Evolutionary conservation across 2,888 invertebrate species (phyloP), one percentile per base, ranked within the genome.

Genomic region (Drosophila cracens): DNA sequence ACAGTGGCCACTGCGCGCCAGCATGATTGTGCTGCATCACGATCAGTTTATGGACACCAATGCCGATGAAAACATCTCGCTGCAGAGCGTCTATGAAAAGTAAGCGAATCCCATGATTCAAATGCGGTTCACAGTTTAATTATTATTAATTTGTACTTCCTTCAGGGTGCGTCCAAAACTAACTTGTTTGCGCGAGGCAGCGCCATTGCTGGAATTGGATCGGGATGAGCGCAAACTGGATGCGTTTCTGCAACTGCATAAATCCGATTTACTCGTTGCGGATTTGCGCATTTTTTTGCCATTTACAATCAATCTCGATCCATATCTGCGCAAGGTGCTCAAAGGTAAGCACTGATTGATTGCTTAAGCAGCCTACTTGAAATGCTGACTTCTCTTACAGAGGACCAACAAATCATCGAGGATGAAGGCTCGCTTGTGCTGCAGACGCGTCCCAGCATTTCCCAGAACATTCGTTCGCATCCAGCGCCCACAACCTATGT

Each of bases 271-370:
- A 72, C 94, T 97, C 51, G 96, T 98, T 11, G 96, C 97, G 49
- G 98, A 98, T 92, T 95, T 99, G 91, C 97, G 98, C 92, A 97
- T 98, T 90, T 99, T 99, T 93, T 94, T 99, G 73, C 99, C 99
- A 0, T 99, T 99, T 93, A 99, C 99, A 21, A 99, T 99, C 88
- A 99, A 99, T 93, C 94, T 99, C 64, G 99, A 99, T 94, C 99
- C 99, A 0, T 99, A 99, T 92, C 95, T 99, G 72, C 96, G 98
- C 92, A 99, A 99, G 94, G 97, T 98, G 65, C 98, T 99, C 69
- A 97, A 98, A 95, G 99, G 98, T 97, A 92, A 89, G 79, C 74
- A n/a, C 11, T 0, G 2, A 34, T n/a, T 36, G 0, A 5, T 4
- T 2, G 2, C 10, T 5, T 29, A 0, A 8, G 2, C 16, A 33